Base-by-base conservation (phyloP, 2,797 vertebrate genomes). In the Anisognathus igniventris region DNA sequence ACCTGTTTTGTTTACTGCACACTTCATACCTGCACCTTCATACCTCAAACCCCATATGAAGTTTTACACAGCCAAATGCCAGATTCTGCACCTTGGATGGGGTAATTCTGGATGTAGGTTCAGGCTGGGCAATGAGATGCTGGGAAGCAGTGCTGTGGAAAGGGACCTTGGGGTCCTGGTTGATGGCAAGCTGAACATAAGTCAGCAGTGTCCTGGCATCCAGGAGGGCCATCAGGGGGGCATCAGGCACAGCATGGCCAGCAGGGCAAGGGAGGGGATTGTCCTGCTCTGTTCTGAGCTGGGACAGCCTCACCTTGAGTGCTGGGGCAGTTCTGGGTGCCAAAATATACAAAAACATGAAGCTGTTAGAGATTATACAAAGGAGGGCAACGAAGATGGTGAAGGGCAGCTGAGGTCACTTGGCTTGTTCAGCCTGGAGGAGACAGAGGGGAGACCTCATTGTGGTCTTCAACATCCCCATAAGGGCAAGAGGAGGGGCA, bases 181-280 rank as follows among this genome's bases (percentile, higher is more conserved):
- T 1, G 0, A 2, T 25, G 21, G 24, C 2, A 66, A 45, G n/a
- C 3, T 58, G 42, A 42, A 42, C 19, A 8, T 42, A 25, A 72
- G 23, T 4, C 48, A 62, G 25, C 56, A 62, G 64, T 54, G 64
- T 3, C 47, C 40, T 31, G 24, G 28, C n/a, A 87, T 44, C 37
- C 66, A 65, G 51, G 28, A 57, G 39, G 12, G 39, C 4, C 24
- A 19, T 0, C 0, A 7, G 19, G 3, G 13, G 44, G 1, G 1
- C 37, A 39, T 51, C 35, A 50, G 50, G n/a, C 12, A 10, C 50
- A 62, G 7, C 23, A 44, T 50, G 0, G 0, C 5, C 42, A 28
- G 27, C 19, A 0, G 0, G 12, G 28, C 37, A n/a, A 33, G 13
- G 28, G n/a, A 50, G 19, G 27, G 10, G 13, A 44, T 44, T 72